phyloP scores from a whole-genome alignment of 2,797 vertebrate species.

The Brachymystax lenok region DNA sequence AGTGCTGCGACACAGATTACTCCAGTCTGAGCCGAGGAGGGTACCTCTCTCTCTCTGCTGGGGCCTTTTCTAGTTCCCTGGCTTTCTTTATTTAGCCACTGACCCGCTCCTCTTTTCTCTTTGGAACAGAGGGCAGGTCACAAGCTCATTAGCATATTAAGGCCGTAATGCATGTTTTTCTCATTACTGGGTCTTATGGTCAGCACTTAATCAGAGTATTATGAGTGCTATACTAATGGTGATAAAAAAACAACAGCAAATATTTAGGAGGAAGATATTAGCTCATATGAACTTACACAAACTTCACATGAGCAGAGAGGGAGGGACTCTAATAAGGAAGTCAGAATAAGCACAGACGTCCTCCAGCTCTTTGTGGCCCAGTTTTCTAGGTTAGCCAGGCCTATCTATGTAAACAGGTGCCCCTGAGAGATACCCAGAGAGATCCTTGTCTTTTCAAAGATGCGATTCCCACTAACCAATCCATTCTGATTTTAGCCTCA shows the following conservation, averaged over 20 bases:
- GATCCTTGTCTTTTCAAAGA: not conserved
- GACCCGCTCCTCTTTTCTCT: not conserved
- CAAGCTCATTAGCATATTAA: not conserved
- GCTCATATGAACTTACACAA: not conserved
- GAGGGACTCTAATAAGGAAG: not conserved
- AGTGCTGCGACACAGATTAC: constrained; percentile 64
- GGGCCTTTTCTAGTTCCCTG: constrained; percentile 23
- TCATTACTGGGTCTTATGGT: not conserved
- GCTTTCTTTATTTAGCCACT: constrained; percentile 35
- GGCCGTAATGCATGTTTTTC: not conserved
- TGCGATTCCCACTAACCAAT: not conserved
- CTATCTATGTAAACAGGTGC: not conserved
- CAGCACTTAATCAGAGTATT: not conserved
- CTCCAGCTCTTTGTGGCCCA: not conserved
- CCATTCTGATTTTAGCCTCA: not conserved
- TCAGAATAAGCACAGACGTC: not conserved
- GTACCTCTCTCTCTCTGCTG: constrained; percentile 3
- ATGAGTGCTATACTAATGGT: not conserved
- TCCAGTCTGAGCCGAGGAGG: constrained; percentile 18
- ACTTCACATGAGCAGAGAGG: not conserved
- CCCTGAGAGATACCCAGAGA: not conserved
- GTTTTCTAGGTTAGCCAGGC: not conserved
- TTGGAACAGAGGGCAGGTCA: not conserved
- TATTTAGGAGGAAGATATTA: not conserved
- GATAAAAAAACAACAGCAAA: not conserved